Conservation (phyloP, 2,113 vertebrate species). For the Psilopsiagon aymara region DNA sequence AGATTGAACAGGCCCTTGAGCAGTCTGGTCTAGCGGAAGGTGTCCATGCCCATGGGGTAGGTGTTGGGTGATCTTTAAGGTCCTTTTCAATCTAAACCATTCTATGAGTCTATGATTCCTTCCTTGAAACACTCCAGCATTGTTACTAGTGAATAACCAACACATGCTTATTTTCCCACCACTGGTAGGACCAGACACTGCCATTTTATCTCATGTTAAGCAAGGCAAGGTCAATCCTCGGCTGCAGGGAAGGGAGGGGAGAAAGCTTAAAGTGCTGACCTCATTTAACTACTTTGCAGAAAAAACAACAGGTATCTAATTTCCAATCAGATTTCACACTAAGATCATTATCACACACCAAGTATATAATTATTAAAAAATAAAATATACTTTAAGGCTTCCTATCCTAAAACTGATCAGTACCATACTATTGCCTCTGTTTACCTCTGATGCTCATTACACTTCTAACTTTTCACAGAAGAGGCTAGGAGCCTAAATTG, state of each 20-base stretch:
- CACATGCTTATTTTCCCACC: neutral
- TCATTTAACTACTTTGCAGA: slow-evolving; percentile 44
- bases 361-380: slow-evolving; percentile 39
- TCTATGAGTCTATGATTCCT: neutral
- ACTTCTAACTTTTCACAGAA: neutral
- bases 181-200: neutral
- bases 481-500: neutral
- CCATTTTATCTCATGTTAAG: slow-evolving; percentile 25
- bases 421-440: neutral
- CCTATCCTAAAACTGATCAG: neutral
- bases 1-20: neutral
- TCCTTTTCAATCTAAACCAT: neutral
- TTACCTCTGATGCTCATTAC: slow-evolving; percentile 24
- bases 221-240: slow-evolving; percentile 11
- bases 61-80: neutral
- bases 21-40: neutral
- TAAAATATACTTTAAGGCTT: slow-evolving; percentile 21
- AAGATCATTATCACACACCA: slow-evolving; percentile 35
- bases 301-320: slow-evolving; percentile 47
- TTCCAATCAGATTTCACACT: slow-evolving; percentile 55
- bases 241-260: slow-evolving; percentile 46
- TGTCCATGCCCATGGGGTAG: neutral
- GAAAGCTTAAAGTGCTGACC: slow-evolving; percentile 48
- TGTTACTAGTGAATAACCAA: neutral
- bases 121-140: neutral